phyloP scores from a whole-genome alignment of 2,888 invertebrate genomes.

The Netelia virgata region DNA sequence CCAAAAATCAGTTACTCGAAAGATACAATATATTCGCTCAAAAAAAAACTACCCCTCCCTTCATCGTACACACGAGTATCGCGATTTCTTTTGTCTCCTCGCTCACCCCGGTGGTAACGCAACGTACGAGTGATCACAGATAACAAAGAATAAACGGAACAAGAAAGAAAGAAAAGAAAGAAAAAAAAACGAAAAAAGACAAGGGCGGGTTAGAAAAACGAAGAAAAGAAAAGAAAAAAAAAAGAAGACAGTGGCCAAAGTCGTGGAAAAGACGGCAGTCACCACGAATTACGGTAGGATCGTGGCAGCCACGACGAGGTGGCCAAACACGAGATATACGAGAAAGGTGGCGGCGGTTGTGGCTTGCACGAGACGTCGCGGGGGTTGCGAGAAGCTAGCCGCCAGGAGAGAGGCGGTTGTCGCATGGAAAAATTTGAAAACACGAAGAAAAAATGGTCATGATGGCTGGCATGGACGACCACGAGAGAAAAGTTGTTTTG shows the following conservation, averaged over 20 bases:
- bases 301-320: conserved; percentile 77
- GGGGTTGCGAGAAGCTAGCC: conserved; percentile 62
- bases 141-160: background rate
- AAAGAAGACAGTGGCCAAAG: conserved; percentile 50
- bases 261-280: conserved; percentile 74
- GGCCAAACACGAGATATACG: conserved; percentile 71
- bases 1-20: background rate
- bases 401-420: conserved; percentile 67
- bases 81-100: background rate
- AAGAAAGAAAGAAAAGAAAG: background rate
- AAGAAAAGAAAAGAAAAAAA: background rate
- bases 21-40: background rate
- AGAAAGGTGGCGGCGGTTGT: conserved; percentile 70
- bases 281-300: conserved; percentile 75
- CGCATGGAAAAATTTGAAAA: conserved; percentile 62
- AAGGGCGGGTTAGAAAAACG: background rate
- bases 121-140: background rate
- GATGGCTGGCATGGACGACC: conserved; percentile 93
- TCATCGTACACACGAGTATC: background rate
- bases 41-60: background rate
- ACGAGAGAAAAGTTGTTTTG: conserved; percentile 95
- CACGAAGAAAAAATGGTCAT: conserved; percentile 88
- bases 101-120: too few relatives aligned
- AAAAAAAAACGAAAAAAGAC: background rate
- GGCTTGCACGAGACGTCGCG: conserved; percentile 69